Evolutionary conservation across 2,113 vertebrate genomes (phyloP), one percentile per base, ranked within the genome.

Genomic region (Stigmatopora nigra): DNA sequence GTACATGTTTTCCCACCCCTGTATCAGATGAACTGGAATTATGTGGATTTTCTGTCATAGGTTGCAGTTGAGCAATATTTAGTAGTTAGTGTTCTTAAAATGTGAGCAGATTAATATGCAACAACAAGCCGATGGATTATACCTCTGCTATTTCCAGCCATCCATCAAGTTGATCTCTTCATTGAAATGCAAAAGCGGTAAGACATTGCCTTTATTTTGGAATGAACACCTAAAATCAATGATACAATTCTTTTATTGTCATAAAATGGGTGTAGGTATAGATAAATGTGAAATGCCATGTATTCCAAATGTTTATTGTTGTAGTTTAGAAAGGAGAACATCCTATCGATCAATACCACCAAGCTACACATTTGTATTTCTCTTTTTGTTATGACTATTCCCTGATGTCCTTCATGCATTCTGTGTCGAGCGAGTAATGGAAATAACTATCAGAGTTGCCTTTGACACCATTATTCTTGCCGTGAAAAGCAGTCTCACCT

Each of bases 181-280:
- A 87, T 85, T 80, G 86, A 86, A 84, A 76, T 70, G 76, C 80
- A 82, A 81, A 76, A 70, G 72, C n/a, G 72, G 69, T 75, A 77
- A 76, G 78, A 76, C n/a, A 80, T 69, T 81, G 65, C 81, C 87
- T 80, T 87, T 86, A 88, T 87, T 87, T 87, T 76, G 76, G 73
- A 68, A 80, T 78, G 66, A 78, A 73, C 62, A 80, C 81, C 76
- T 74, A 85, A 79, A 76, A 79, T 8, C 72, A 46, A 66, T 82
- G 69, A 74, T 76, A 20, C 65, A 71, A 78, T 79, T 83, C 70
- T 67, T 70, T 73, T 79, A 68, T 60, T 83, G 76, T 81, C 80
- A 79, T 79, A 81, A 84, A 87, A 87, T 84, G 84, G 82, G 81
- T 67, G 68, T 64, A 81, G 82, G 75, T 82, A 75, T 76, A 77